Conservation (phyloP, 1,140 invertebrate genomes). For the Ceratosolen solmsi region DNA sequence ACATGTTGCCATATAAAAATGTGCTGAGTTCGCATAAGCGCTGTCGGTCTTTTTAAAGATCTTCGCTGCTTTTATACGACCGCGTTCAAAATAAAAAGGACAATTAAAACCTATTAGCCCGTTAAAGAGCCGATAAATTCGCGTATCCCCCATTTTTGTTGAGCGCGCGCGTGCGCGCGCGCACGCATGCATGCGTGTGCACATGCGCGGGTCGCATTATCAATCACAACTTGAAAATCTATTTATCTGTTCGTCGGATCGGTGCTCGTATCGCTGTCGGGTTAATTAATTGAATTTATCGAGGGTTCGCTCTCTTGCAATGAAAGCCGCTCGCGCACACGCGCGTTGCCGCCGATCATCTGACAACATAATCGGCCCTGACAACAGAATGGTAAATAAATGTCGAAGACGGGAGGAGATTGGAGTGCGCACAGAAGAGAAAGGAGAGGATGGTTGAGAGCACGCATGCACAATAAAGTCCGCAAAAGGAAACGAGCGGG, state of each 20-base stretch:
- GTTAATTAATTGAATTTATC: constrained; percentile 53
- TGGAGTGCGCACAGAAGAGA: neutral
- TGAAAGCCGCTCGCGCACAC: constrained; percentile 3
- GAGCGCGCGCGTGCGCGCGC: neutral
- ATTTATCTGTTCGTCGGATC: constrained; percentile 38
- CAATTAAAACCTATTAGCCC: constrained; percentile 49
- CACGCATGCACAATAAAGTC: neutral
- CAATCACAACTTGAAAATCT: constrained; percentile 46
- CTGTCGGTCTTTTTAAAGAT: neutral
- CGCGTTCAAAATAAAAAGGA: constrained; percentile 1
- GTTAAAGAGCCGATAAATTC: constrained; percentile 46
- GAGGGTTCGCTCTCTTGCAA: constrained; percentile 34
- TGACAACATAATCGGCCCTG: constrained; percentile 52
- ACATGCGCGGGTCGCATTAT: constrained; percentile 28
- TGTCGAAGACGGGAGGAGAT: constrained; percentile 29
- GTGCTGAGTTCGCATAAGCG: neutral
- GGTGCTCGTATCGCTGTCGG: constrained; percentile 22
- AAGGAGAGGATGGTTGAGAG: neutral
- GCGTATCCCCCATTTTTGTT: constrained; percentile 28
- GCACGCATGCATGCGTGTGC: neutral
- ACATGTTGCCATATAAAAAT: neutral
- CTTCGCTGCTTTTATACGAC: neutral
- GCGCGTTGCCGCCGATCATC: constrained; percentile 42
- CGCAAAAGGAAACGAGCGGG: neutral
- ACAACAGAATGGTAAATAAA: constrained; percentile 52